Evolutionary conservation across 1,140 invertebrate species (phyloP), one percentile per base, ranked within the genome.

Genomic region (Drosophila burlai): DNA sequence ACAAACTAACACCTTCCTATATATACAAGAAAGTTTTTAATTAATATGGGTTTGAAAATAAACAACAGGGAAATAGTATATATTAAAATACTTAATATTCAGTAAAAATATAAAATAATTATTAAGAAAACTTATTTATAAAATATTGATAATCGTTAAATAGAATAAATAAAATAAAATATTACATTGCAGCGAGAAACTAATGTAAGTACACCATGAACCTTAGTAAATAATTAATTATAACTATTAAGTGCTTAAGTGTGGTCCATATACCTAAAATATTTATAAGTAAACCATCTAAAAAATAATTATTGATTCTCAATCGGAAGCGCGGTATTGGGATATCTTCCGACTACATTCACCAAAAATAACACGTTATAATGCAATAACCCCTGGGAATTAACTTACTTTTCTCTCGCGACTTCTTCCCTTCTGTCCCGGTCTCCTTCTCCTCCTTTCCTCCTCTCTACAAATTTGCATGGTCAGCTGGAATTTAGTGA

Each of bases 401-500:
- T 58, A 60, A 18, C 54, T 43, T 31, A 52, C 46, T 46, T 60
- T 26, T 49, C 15, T 24, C 40, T 26, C 9, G 31, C 8, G 4
- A 24, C 31, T 29, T n/a, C 31, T 24, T 38, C 7, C 13, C 34
- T 21, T 15, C 18, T 18, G 13, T 6, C 47, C 34, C 13, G 34
- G 29, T 29, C 24, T 49, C 36, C 21, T 26, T 31, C 47, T 7
- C 29, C 8, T 24, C 8, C 18, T 15, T 13, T 1, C 4, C 7
- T 9, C 15, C 18, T 38, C 36, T 4, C 26, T 4, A 24, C 34
- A 38, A 74, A 76, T 80, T 83, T 81, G 81, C 81, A 83, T 84
- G 66, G 62, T 55, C 81, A 83, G 81, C 81, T 80, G 45, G 76
- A 65, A 69, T 76, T 76, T 72, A 72, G 50, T 69, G 83, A 80